Conservation (phyloP, 2,888 invertebrate species). For the Ceratothoa steindachneri region DNA sequence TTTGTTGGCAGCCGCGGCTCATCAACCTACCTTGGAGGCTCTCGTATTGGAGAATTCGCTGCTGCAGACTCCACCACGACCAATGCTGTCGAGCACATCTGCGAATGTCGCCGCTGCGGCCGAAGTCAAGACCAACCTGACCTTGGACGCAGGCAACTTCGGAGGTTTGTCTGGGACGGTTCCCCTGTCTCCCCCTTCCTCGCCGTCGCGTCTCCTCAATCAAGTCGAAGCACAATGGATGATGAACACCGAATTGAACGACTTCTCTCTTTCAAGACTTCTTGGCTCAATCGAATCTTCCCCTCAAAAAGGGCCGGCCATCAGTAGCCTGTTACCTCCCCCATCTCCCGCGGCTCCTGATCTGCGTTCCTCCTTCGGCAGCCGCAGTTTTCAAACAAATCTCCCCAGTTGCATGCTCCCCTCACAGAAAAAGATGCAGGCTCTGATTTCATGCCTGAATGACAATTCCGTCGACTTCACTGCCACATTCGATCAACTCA, state of each 20-base stretch:
- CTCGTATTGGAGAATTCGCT: neutral
- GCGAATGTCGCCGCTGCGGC: neutral
- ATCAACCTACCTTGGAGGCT: neutral
- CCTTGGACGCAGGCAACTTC: neutral
- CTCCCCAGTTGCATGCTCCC: no score
- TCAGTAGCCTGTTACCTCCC: no score
- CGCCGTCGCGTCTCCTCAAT: constrained; percentile 1
- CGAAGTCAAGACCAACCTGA: neutral
- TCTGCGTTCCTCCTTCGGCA: neutral
- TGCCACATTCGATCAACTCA: neutral
- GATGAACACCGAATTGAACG: neutral
- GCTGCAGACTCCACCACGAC: neutral
- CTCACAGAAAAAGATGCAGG: neutral
- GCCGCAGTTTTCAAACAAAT: no score
- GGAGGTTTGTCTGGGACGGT: neutral
- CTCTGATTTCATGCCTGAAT: neutral
- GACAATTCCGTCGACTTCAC: constrained; percentile 7
- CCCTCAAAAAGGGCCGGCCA: neutral
- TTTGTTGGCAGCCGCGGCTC: neutral
- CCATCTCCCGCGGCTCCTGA: neutral
- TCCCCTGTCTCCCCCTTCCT: neutral
- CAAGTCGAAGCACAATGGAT: neutral
- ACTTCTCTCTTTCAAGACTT: neutral
- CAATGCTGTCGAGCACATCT: neutral
- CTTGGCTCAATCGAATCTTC: neutral